These are phyloP conservation scores for Pseudoatta argentina DNA, from an alignment of 1,140 invertebrate species.

Conservation along the genomic window DNA sequence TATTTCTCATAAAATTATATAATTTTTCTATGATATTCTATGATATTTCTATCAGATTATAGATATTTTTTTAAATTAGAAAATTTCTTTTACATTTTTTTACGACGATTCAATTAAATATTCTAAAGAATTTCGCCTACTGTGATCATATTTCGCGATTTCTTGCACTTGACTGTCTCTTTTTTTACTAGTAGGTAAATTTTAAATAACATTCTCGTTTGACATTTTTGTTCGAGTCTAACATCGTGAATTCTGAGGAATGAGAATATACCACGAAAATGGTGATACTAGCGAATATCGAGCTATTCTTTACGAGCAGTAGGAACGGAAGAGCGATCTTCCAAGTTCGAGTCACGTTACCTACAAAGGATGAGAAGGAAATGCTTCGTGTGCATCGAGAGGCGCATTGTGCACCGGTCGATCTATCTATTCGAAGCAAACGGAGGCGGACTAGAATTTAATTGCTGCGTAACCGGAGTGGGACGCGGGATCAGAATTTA, in stretches of 20 bases:
- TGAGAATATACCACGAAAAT: constrained; percentile 8
- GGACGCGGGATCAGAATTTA: constrained; percentile 67
- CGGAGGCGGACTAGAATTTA: constrained; percentile 60
- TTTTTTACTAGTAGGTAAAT: background rate
- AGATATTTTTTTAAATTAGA: background rate
- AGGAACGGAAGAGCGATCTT: constrained; percentile 12
- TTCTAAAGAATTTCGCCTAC: background rate
- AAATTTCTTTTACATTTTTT: constrained; percentile 2
- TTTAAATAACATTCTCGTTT: background rate
- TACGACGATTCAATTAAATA: background rate
- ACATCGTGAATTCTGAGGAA: background rate
- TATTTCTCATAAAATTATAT: background rate
- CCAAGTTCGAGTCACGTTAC: constrained; percentile 29
- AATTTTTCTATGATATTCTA: background rate
- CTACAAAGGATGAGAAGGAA: constrained; percentile 3
- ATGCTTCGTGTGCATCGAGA: constrained; percentile 3
- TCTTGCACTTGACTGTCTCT: background rate
- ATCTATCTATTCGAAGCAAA: constrained; percentile 1
- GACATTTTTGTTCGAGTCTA: background rate
- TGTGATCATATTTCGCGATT: background rate
- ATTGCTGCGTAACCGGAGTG: constrained; percentile 56
- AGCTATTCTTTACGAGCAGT: constrained; percentile 16
- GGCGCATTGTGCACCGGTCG: constrained; percentile 9
- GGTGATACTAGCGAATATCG: constrained; percentile 1
- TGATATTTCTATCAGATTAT: background rate